A percentile compares a stretch with the other conserved stretches of the same genome.
These are phyloP conservation scores for Corythaeola cristata DNA, from an alignment of 2,113 vertebrate species.

Conservation along the genomic window DNA sequence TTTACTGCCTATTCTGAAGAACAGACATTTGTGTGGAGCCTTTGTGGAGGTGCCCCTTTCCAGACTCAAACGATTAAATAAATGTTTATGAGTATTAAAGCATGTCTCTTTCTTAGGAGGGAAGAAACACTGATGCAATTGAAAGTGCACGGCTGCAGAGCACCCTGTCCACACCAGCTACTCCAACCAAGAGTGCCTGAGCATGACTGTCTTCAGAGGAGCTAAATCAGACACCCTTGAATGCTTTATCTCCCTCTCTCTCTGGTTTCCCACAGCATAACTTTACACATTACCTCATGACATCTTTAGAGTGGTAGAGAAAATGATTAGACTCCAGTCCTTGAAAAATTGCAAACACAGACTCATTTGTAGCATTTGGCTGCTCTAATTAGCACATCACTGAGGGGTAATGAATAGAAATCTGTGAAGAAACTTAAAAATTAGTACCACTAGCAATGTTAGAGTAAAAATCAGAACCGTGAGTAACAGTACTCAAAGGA, in stretches of 20 bases:
- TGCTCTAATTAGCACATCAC: conserved; percentile 69
- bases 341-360: conserved; percentile 51
- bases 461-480: conserved; percentile 64
- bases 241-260: conserved; percentile 40
- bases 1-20: not conserved
- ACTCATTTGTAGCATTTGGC: conserved; percentile 61
- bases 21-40: not conserved
- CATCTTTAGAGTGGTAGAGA: conserved; percentile 42
- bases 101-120: not conserved
- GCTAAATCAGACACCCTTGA: conserved; percentile 53
- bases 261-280: conserved; percentile 48
- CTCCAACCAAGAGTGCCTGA: not conserved
- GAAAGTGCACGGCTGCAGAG: not conserved
- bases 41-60: conserved; percentile 13
- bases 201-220: not conserved
- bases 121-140: not conserved
- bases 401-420: conserved; percentile 62
- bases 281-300: conserved; percentile 55
- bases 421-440: conserved; percentile 59
- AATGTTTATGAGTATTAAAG: conserved; percentile 8
- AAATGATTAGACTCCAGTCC: conserved; percentile 26
- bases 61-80: conserved; percentile 6
- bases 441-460: conserved; percentile 54
- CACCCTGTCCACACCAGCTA: not conserved
- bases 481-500: conserved; percentile 57